These are phyloP conservation scores for Clarias platycephalus DNA, from an alignment of 2,797 vertebrate genomes.

Conservation along the genomic window DNA sequence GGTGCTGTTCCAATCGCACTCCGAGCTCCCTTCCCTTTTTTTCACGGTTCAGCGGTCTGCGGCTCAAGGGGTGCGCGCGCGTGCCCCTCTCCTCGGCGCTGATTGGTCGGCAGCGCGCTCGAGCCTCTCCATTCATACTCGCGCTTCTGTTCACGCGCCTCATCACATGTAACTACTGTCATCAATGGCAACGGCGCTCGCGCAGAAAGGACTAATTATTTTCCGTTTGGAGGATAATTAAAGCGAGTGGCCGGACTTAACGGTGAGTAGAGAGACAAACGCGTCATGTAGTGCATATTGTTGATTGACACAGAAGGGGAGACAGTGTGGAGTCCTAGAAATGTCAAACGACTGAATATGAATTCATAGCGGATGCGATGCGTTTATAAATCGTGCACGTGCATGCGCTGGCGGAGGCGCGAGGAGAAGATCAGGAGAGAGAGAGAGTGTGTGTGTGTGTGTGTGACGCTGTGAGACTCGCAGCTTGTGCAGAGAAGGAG, in stretches of 20 bases:
- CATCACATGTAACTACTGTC: slow-evolving; percentile 73
- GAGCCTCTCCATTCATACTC: slow-evolving; percentile 74
- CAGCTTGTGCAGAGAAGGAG: slow-evolving; percentile 66
- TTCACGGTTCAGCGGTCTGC: slow-evolving; percentile 75
- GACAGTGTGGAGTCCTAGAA: no score
- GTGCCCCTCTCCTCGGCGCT: slow-evolving; percentile 68
- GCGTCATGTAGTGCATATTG: background rate
- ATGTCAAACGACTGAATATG: background rate
- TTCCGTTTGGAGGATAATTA: slow-evolving; percentile 57
- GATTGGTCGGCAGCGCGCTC: slow-evolving; percentile 73
- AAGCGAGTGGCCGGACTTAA: slow-evolving; percentile 46
- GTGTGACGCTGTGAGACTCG: slow-evolving; percentile 78
- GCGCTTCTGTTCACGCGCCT: slow-evolving; percentile 66
- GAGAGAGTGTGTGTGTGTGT: no score
- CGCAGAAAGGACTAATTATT: slow-evolving; percentile 71
- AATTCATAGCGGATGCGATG: background rate
- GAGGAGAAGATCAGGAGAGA: no score
- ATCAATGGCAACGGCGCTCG: slow-evolving; percentile 65
- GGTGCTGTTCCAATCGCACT: slow-evolving; percentile 66
- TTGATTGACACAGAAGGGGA: background rate
- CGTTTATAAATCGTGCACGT: background rate
- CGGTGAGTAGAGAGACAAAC: slow-evolving; percentile 65
- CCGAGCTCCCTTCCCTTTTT: slow-evolving; percentile 72
- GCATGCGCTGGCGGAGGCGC: background rate
- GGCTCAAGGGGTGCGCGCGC: slow-evolving; percentile 64